Percentiles rank a stretch among this genome's conserved stretches.
Conservation (phyloP, 1,140 invertebrate genomes). For the Sinella curviseta region DNA sequence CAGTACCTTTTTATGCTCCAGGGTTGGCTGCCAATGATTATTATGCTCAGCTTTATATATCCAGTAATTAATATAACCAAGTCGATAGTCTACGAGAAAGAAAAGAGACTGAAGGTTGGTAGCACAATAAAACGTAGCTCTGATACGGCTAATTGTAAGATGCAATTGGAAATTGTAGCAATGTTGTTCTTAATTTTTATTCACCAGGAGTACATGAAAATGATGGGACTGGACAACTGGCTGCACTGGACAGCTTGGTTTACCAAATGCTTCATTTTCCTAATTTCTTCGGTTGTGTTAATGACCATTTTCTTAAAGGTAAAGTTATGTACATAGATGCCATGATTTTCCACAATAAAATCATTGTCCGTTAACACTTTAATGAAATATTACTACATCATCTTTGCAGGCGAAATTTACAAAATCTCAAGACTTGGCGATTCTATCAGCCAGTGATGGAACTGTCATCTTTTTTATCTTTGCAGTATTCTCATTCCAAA, state of each 20-base stretch:
- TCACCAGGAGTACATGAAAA: conserved; percentile 86
- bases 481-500: conserved; percentile 61
- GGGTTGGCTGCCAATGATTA: conserved; percentile 72
- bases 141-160: too few relatives aligned
- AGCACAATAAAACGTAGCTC: too few relatives aligned
- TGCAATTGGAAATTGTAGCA: too few relatives aligned
- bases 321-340: too few relatives aligned
- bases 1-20: conserved; percentile 67
- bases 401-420: conserved; percentile 51
- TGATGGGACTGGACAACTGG: conserved; percentile 80
- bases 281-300: conserved; percentile 62
- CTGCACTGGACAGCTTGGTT: conserved; percentile 83
- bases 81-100: conserved; percentile 62
- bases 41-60: conserved; percentile 76
- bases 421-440: conserved; percentile 46
- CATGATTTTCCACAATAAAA: too few relatives aligned
- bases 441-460: conserved; percentile 61
- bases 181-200: conserved; percentile 36
- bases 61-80: conserved; percentile 77
- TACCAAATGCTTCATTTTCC: conserved; percentile 70
- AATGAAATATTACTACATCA: too few relatives aligned
- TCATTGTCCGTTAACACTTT: not conserved
- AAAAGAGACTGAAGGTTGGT: conserved; percentile 59
- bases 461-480: conserved; percentile 62
- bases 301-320: conserved; percentile 57